Conservation (phyloP, 2,888 invertebrate species). For the Fragum fragum region DNA sequence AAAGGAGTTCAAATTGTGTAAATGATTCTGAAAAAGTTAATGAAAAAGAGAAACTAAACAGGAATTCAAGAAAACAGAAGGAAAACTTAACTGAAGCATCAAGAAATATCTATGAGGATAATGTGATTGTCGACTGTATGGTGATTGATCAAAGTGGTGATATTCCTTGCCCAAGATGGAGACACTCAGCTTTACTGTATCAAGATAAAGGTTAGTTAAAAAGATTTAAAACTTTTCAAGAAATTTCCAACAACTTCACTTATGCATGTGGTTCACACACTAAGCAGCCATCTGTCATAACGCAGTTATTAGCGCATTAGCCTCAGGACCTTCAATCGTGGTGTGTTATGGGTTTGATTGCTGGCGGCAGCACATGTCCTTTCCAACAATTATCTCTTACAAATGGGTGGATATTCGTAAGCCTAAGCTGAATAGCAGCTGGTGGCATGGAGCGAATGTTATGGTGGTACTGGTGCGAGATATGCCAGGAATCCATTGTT, state of each 20-base stretch:
- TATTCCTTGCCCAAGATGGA: conserved; percentile 84
- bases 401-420: no score
- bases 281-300: not conserved
- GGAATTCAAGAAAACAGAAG: conserved; percentile 1
- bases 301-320: no score
- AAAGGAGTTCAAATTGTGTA: conserved; percentile 1
- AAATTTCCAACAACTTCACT: not conserved
- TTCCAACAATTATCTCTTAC: no score
- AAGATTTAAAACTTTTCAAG: not conserved
- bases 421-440: no score
- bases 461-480: no score
- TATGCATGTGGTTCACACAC: not conserved
- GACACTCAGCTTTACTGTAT: conserved; percentile 83
- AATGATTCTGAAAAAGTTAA: not conserved
- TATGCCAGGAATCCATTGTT: no score
- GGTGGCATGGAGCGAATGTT: no score
- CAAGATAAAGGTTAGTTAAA: conserved; percentile 70
- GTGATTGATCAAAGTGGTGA: conserved; percentile 71
- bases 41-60: not conserved
- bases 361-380: no score
- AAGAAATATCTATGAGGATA: not conserved
- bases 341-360: no score
- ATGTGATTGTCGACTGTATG: conserved; percentile 19
- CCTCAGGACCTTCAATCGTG: no score
- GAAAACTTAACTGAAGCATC: not conserved